A percentile compares a stretch with the other conserved stretches of the same genome.
These are phyloP conservation scores for Poicephalus meyeri DNA, from an alignment of 2,113 vertebrate species.

Conservation along the genomic window DNA sequence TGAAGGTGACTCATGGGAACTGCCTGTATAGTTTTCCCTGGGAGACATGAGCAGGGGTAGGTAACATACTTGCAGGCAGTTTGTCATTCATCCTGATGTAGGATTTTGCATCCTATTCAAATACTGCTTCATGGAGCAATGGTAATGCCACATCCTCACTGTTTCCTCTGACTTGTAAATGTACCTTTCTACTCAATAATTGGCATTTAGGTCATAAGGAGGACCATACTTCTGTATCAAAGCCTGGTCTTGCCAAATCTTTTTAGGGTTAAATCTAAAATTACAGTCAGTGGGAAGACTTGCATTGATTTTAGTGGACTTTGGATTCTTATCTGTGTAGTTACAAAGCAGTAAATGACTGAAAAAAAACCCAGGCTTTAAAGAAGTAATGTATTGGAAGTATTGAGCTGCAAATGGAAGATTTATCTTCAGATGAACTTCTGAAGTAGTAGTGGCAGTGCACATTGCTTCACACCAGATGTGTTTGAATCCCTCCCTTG, in stretches of 20 bases:
- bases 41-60: background rate
- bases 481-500: background rate
- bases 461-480: rapidly evolving
- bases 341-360: background rate
- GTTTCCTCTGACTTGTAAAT: background rate
- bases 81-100: rapidly evolving
- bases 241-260: background rate
- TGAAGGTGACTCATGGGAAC: background rate
- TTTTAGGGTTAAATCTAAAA: background rate
- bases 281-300: background rate
- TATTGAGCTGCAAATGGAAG: background rate
- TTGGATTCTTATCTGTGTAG: background rate
- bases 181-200: background rate
- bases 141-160: background rate
- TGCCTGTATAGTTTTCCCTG: rapidly evolving
- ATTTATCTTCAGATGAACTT: background rate
- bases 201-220: background rate
- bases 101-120: background rate
- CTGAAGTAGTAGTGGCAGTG: background rate
- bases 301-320: background rate
- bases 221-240: background rate
- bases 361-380: background rate
- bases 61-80: background rate
- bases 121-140: background rate
- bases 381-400: background rate